Percentiles rank a stretch among this genome's conserved stretches.
Conservation (phyloP, 2,797 vertebrate genomes). For the Iguana delicatissima region DNA sequence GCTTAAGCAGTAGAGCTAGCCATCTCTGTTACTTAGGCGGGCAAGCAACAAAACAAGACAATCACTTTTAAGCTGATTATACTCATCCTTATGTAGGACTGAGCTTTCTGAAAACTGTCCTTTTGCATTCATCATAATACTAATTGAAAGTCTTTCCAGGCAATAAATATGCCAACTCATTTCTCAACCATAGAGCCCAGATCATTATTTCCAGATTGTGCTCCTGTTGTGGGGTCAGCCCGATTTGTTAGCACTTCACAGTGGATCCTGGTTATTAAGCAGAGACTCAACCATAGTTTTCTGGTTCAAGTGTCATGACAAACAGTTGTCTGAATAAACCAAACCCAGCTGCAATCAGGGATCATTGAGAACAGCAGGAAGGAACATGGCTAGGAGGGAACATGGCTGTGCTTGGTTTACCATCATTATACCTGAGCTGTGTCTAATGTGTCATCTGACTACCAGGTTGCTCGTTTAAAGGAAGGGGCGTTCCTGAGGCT, state of each 20-base stretch:
- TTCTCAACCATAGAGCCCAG: neutral
- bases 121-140: constrained; percentile 15
- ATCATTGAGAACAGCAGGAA: neutral
- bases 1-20: constrained; percentile 35
- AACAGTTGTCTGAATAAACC: neutral
- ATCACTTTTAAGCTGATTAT: constrained; percentile 35
- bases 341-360: neutral
- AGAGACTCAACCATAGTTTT: neutral
- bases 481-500: neutral
- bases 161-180: neutral
- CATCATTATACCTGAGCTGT: neutral
- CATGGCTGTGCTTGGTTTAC: neutral
- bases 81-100: neutral
- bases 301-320: too few species aligned
- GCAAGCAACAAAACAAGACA: neutral
- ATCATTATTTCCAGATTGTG: neutral
- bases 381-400: neutral
- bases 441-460: neutral
- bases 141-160: constrained; percentile 33
- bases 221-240: neutral
- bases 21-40: rapidly evolving
- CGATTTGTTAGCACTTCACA: neutral
- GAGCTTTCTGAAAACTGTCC: constrained; percentile 22
- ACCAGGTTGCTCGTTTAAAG: neutral
- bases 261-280: neutral